Conservation (phyloP, 2,113 vertebrate genomes). For the Nothocercus julius region DNA sequence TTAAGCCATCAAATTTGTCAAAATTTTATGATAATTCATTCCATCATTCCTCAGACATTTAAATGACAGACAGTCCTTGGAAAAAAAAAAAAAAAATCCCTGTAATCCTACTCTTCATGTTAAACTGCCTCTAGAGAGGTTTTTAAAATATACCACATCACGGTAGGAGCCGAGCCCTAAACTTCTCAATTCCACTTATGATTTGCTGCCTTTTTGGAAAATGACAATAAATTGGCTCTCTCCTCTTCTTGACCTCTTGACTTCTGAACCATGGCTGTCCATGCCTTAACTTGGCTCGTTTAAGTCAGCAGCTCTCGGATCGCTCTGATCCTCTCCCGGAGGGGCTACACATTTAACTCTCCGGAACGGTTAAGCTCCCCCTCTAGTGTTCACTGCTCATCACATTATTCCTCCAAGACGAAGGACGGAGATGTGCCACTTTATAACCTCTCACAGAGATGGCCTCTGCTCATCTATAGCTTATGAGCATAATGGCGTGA, state of each 20-base stretch:
- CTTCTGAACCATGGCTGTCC: slow-evolving; percentile 85
- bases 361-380: slow-evolving; percentile 93
- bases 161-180: slow-evolving; percentile 78
- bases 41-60: slow-evolving; percentile 92
- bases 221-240: slow-evolving; percentile 82
- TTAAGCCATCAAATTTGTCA: slow-evolving; percentile 91
- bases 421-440: slow-evolving; percentile 38
- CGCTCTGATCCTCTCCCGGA: slow-evolving; percentile 75
- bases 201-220: slow-evolving; percentile 76
- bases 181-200: slow-evolving; percentile 81
- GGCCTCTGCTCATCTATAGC: not conserved
- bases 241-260: slow-evolving; percentile 84
- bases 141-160: slow-evolving; percentile 85
- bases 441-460: slow-evolving; percentile 46
- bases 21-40: slow-evolving; percentile 96
- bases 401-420: slow-evolving; percentile 75
- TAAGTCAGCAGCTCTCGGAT: slow-evolving; percentile 77
- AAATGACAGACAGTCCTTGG: slow-evolving; percentile 84
- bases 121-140: slow-evolving; percentile 87
- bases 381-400: slow-evolving; percentile 94
- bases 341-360: slow-evolving; percentile 70
- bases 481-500: not conserved
- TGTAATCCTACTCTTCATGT: slow-evolving; percentile 89
- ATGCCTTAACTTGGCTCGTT: slow-evolving; percentile 80
- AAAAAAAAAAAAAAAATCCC: slow-evolving; percentile 57